A percentile compares a stretch with the other conserved stretches of the same genome.
These are phyloP conservation scores for Brachynemurus nebulosus DNA, from an alignment of 2,888 invertebrate genomes.

Conservation along the genomic window DNA sequence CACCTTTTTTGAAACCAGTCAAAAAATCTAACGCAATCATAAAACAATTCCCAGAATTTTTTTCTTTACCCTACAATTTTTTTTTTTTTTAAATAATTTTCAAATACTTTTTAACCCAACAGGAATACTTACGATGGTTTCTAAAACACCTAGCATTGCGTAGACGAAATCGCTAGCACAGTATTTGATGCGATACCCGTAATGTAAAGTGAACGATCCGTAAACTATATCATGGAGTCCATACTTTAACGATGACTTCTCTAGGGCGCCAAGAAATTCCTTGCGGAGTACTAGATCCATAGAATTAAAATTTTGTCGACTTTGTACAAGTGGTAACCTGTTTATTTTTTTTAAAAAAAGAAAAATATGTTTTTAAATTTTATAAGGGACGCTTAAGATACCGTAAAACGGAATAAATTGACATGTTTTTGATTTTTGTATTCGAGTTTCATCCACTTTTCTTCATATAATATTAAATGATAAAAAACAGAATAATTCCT, in stretches of 20 bases:
- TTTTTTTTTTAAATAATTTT: too few species aligned
- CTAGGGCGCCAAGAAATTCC: slow-evolving; percentile 56
- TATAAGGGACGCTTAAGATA: too few species aligned
- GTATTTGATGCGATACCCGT: slow-evolving; percentile 66
- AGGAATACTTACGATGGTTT: slow-evolving; percentile 42
- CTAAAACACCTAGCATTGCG: slow-evolving; percentile 64
- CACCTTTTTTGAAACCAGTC: slow-evolving; percentile 41
- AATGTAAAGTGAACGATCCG: slow-evolving; percentile 65
- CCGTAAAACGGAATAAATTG: too few species aligned
- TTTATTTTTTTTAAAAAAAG: too few species aligned
- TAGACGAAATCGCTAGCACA: slow-evolving; percentile 76
- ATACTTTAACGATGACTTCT: slow-evolving; percentile 50
- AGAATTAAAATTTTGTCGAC: slow-evolving; percentile 67
- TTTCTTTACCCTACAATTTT: slow-evolving; percentile 39
- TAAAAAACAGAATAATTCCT: too few species aligned
- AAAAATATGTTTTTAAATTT: too few species aligned
- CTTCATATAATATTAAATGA: too few species aligned
- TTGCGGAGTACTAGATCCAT: slow-evolving; percentile 79
- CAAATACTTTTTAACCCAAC: too few species aligned
- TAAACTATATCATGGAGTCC: slow-evolving; percentile 55
- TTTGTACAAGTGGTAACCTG: slow-evolving; percentile 73
- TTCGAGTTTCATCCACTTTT: too few species aligned
- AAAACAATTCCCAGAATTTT: slow-evolving; percentile 51
- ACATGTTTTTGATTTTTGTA: too few species aligned
- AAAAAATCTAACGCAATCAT: slow-evolving; percentile 56